Percentiles rank a stretch among this genome's conserved stretches.
These are phyloP conservation scores for Lepidurus packardi DNA, from an alignment of 1,140 invertebrate genomes.

Conservation along the genomic window DNA sequence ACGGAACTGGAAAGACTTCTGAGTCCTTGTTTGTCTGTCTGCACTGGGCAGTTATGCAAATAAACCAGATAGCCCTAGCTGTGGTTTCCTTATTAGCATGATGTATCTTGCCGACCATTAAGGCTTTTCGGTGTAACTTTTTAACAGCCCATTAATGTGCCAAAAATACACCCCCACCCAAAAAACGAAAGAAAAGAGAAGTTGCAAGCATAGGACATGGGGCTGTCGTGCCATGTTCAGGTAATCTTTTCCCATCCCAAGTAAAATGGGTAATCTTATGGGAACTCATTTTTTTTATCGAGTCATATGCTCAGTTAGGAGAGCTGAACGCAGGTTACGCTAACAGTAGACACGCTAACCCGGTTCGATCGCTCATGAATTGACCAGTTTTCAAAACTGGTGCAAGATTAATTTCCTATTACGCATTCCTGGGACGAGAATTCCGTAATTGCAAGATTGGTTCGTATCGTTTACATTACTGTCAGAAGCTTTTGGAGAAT, in stretches of 20 bases:
- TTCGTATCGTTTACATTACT: not conserved
- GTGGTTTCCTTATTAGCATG: not conserved
- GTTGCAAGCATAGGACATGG: not conserved
- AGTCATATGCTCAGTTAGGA: too few relatives aligned
- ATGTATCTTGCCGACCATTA: slow-evolving; percentile 14
- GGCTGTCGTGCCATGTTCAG: not conserved
- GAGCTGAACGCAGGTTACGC: not conserved
- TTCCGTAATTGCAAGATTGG: too few relatives aligned
- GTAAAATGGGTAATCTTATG: too few relatives aligned
- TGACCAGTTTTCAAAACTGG: too few relatives aligned
- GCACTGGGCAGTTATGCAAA: not conserved
- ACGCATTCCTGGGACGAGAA: too few relatives aligned
- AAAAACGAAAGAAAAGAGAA: not conserved
- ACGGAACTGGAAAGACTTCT: too few relatives aligned
- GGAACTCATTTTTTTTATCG: too few relatives aligned
- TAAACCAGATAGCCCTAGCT: not conserved
- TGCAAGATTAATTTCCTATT: too few relatives aligned
- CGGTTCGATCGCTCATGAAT: too few relatives aligned
- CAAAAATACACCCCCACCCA: not conserved
- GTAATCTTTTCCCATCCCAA: not conserved
- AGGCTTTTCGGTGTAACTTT: not conserved
- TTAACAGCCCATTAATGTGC: not conserved
- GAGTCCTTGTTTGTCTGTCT: not conserved
- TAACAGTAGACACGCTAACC: not conserved
- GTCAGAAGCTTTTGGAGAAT: not conserved